Evolutionary conservation across 2,888 invertebrate species (phyloP).

Genomic region (Salticus scenicus): DNA sequence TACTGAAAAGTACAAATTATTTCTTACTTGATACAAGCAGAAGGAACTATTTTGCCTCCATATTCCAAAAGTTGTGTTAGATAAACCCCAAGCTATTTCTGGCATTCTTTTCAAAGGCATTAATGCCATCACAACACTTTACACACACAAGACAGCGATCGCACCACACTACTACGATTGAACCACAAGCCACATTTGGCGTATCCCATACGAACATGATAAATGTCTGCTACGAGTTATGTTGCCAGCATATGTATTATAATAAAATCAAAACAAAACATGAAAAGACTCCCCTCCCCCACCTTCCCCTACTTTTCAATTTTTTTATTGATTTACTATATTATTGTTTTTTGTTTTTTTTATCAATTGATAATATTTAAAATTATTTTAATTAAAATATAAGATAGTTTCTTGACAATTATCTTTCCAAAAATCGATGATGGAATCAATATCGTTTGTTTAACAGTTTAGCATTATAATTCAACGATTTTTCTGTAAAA

Average conservation of each 20-base stretch:
- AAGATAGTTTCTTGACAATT: too few species aligned
- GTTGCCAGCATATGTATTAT: slow-evolving; percentile 30
- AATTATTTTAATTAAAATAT: too few species aligned
- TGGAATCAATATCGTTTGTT: too few species aligned
- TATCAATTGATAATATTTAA: too few species aligned
- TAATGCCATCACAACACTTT: slow-evolving; percentile 67
- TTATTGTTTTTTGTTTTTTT: too few species aligned
- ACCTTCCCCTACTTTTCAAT: too few species aligned
- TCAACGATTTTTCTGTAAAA: too few species aligned
- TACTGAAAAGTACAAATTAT: slow-evolving; percentile 1
- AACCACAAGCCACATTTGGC: slow-evolving; percentile 53
- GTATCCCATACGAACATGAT: slow-evolving; percentile 43
- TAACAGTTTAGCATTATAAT: too few species aligned
- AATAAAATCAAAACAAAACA: neutral
- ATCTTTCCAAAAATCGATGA: too few species aligned
- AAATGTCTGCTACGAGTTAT: slow-evolving; percentile 39
- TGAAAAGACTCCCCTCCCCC: too few species aligned
- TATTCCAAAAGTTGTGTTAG: slow-evolving; percentile 61
- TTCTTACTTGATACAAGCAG: slow-evolving; percentile 63
- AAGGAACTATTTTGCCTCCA: slow-evolving; percentile 63
- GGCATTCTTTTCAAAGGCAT: slow-evolving; percentile 67
- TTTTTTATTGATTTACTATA: too few species aligned
- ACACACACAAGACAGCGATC: slow-evolving; percentile 33
- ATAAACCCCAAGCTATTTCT: slow-evolving; percentile 67
- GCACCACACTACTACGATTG: slow-evolving; percentile 20